These are phyloP conservation scores for Semotilus atromaculatus DNA, from an alignment of 2,797 vertebrate genomes.

Conservation along the genomic window DNA sequence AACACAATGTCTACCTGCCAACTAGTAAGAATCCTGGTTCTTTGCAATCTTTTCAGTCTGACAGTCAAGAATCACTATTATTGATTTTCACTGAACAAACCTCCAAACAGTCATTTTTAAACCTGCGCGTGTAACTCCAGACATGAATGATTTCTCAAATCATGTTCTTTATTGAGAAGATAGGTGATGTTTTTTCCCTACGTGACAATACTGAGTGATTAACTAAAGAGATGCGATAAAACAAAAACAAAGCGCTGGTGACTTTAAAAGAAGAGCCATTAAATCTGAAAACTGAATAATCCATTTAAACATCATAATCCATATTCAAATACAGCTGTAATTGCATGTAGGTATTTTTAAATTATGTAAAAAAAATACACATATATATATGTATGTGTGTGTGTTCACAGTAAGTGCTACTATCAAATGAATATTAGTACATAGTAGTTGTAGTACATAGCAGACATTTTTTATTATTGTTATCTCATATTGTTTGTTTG, in stretches of 20 bases:
- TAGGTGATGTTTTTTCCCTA: too few species aligned
- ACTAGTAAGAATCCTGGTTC: slow-evolving; percentile 70
- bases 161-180: not conserved
- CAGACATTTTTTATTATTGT: not conserved
- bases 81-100: not conserved
- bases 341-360: not conserved
- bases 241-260: not conserved
- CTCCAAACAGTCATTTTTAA: not conserved
- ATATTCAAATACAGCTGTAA: not conserved
- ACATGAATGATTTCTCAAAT: not conserved
- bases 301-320: not conserved
- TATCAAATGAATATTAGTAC: not conserved
- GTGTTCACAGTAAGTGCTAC: not conserved
- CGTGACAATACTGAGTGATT: not conserved
- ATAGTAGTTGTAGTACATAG: too few species aligned
- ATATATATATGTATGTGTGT: not conserved
- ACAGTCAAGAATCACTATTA: slow-evolving; percentile 11
- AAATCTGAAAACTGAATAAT: not conserved
- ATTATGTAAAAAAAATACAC: not conserved
- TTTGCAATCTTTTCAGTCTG: not conserved
- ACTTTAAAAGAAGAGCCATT: not conserved
- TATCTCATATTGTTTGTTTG: not conserved
- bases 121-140: not conserved
- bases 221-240: not conserved
- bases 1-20: slow-evolving; percentile 64